Conservation (phyloP, 2,797 vertebrate genomes). For the Ambastaia sidthimunki region DNA sequence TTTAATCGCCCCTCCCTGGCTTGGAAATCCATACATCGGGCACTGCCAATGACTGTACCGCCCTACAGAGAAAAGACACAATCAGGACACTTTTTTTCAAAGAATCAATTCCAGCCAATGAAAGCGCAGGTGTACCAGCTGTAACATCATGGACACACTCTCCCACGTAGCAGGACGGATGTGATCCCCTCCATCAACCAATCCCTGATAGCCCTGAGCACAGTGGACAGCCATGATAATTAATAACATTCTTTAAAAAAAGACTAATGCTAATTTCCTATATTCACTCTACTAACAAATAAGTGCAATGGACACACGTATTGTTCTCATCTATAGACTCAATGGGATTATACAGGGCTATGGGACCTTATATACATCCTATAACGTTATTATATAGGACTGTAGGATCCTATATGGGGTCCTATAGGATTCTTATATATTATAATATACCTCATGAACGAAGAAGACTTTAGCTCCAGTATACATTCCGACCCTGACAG, state of each 20-base stretch:
- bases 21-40: conserved; percentile 90
- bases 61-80: conserved; percentile 76
- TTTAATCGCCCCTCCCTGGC: conserved; percentile 84
- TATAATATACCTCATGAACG: conserved; percentile 84
- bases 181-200: conserved; percentile 91
- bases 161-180: conserved; percentile 91
- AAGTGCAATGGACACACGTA: neutral
- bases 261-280: too few relatives aligned
- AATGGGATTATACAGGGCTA: too few relatives aligned
- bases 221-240: neutral
- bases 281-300: neutral
- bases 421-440: neutral
- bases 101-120: neutral
- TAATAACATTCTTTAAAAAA: neutral
- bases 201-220: conserved; percentile 91
- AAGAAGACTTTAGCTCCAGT: conserved; percentile 92
- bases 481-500: conserved; percentile 92
- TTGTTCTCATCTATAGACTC: neutral
- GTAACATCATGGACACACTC: conserved; percentile 96
- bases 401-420: too few relatives aligned
- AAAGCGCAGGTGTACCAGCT: conserved; percentile 80
- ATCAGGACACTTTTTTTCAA: neutral
- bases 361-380: too few relatives aligned
- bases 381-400: too few relatives aligned
- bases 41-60: conserved; percentile 94